Conservation (phyloP, 2,113 vertebrate genomes). For the Cryptotis parvus region DNA sequence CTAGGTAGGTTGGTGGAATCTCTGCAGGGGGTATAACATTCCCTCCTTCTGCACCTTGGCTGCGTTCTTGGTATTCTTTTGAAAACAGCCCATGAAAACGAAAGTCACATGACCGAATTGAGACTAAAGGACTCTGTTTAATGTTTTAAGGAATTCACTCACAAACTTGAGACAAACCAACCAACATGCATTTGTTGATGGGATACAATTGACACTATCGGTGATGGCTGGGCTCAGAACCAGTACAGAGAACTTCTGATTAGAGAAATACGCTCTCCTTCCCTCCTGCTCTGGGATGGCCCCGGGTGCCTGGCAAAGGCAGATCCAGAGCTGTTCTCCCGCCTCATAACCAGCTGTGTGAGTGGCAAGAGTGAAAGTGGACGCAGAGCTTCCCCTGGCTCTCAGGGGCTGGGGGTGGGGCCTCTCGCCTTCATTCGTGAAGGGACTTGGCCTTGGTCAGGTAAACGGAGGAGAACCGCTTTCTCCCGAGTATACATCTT, state of each 20-base stretch:
- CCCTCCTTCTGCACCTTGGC: too few relatives aligned
- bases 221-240: background rate
- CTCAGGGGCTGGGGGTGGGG: too few relatives aligned
- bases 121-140: background rate
- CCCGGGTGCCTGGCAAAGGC: too few relatives aligned
- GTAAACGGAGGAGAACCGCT: background rate
- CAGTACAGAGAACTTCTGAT: background rate
- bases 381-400: rapidly evolving
- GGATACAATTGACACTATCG: background rate
- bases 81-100: background rate
- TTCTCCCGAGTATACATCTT: too few relatives aligned
- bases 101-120: background rate
- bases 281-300: background rate
- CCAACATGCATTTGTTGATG: background rate
- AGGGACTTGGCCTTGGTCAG: background rate
- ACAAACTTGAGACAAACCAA: background rate
- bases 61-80: background rate
- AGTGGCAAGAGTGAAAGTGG: background rate
- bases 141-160: background rate
- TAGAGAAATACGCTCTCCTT: background rate
- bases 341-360: background rate
- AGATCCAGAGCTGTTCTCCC: too few relatives aligned
- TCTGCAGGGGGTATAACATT: too few relatives aligned
- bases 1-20: too few relatives aligned
- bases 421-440: background rate